A percentile compares a stretch with the other conserved stretches of the same genome.
Conservation (phyloP, 2,888 invertebrate genomes). For the Napeogenes inachia region DNA sequence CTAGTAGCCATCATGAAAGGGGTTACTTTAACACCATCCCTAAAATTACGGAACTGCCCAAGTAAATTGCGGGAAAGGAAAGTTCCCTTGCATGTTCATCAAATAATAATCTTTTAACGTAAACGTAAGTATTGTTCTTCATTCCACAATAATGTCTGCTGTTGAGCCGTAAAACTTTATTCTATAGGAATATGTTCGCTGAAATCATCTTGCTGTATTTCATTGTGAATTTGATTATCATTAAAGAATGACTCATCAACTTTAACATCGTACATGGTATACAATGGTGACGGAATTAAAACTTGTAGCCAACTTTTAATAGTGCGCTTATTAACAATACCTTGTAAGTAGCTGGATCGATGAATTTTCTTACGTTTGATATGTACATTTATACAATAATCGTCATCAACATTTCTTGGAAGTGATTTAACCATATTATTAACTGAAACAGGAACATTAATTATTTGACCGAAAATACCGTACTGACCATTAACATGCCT, state of each 20-base stretch:
- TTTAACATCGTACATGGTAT: conserved; percentile 31
- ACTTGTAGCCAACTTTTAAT: conserved; percentile 36
- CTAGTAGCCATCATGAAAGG: no score
- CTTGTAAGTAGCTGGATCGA: conserved; percentile 33
- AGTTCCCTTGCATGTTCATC: no score
- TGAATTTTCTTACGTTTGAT: conserved; percentile 31
- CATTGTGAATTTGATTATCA: conserved; percentile 25
- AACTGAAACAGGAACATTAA: conserved; percentile 39
- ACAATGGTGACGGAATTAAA: conserved; percentile 35
- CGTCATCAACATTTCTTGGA: conserved; percentile 36
- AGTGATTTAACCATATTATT: conserved; percentile 37
- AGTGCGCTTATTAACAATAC: conserved; percentile 31
- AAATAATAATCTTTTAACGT: no score
- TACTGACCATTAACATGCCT: conserved; percentile 35
- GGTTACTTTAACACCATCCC: no score
- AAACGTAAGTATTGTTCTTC: neutral
- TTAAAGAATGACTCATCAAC: conserved; percentile 32
- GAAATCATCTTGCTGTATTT: conserved; percentile 32
- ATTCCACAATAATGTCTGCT: conserved; percentile 26
- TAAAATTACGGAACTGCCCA: no score
- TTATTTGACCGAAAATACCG: conserved; percentile 38
- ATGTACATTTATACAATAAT: conserved; percentile 33
- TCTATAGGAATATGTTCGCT: conserved; percentile 35
- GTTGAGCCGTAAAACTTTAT: conserved; percentile 30
- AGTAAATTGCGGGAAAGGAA: no score